Conservation (phyloP, 2,888 invertebrate species). For the Aleiodes leptofemur region DNA sequence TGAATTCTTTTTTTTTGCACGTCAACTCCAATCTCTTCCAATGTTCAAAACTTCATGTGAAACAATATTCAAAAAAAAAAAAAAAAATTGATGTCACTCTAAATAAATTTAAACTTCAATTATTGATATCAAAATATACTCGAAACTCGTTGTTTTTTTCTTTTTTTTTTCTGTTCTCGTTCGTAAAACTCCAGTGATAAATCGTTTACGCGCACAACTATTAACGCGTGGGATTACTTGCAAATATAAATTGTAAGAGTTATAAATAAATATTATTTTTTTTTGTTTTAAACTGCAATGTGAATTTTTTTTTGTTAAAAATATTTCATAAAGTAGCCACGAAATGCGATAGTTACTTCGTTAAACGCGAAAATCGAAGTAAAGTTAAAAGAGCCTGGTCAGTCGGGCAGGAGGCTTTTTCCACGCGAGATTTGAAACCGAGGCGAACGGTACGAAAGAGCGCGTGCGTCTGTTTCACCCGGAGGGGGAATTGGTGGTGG, state of each 20-base stretch:
- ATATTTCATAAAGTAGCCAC: not conserved
- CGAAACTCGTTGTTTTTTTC: not conserved
- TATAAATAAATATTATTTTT: conserved; percentile 6
- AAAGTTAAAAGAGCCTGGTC: conserved; percentile 69
- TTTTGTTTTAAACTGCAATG: not conserved
- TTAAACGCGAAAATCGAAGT: conserved; percentile 72
- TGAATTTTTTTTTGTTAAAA: not conserved
- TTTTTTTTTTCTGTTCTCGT: conserved; percentile 24
- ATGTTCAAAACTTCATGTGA: conserved; percentile 4
- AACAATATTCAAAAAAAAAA: not conserved
- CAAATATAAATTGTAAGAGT: not conserved
- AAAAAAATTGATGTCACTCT: too few species aligned
- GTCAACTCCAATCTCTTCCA: not conserved
- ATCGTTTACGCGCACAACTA: conserved; percentile 5
- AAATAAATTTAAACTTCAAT: not conserved
- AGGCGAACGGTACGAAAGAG: conserved; percentile 57
- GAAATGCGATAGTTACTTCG: conserved; percentile 64
- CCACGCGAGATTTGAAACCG: conserved; percentile 68
- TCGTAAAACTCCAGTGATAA: conserved; percentile 21
- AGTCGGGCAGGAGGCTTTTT: conserved; percentile 70
- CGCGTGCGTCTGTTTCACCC: conserved; percentile 60
- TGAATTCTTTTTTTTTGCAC: conserved; percentile 10
- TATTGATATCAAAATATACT: not conserved
- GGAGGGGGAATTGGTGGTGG: conserved; percentile 33
- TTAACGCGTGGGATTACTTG: not conserved